Conservation (phyloP, 2,113 vertebrate genomes). For the Otolemur garnettii region DNA sequence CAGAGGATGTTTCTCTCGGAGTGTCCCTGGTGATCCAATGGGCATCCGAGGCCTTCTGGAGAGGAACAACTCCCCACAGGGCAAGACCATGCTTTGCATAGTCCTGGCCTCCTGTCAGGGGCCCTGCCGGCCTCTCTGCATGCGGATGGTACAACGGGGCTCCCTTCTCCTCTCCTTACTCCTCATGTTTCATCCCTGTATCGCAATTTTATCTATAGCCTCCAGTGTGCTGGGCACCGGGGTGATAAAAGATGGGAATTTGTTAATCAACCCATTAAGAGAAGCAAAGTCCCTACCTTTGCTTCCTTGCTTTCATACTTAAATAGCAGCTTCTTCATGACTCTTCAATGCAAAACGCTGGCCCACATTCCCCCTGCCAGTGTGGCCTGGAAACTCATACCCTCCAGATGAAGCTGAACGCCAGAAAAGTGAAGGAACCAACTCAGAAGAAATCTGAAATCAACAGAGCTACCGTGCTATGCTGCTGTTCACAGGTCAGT, state of each 20-base stretch:
- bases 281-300: not conserved
- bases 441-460: not conserved
- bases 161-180: not conserved
- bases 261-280: conserved; percentile 41
- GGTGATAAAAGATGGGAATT: not conserved
- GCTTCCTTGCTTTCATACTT: not conserved
- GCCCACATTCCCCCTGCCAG: not conserved
- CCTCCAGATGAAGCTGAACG: not conserved
- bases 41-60: not conserved
- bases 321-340: not conserved
- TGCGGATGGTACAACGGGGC: too few species aligned
- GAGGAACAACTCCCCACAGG: not conserved
- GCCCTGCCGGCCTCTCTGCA: not conserved
- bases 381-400: not conserved
- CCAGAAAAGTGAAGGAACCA: not conserved
- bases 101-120: not conserved
- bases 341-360: not conserved
- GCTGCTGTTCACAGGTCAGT: not conserved
- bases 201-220: not conserved
- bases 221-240: not conserved
- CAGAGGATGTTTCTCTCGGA: not conserved
- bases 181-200: not conserved
- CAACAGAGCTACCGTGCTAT: not conserved
- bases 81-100: not conserved
- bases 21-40: not conserved